phyloP scores from a whole-genome alignment of 2,888 invertebrate genomes.

The Erynnis tages region DNA sequence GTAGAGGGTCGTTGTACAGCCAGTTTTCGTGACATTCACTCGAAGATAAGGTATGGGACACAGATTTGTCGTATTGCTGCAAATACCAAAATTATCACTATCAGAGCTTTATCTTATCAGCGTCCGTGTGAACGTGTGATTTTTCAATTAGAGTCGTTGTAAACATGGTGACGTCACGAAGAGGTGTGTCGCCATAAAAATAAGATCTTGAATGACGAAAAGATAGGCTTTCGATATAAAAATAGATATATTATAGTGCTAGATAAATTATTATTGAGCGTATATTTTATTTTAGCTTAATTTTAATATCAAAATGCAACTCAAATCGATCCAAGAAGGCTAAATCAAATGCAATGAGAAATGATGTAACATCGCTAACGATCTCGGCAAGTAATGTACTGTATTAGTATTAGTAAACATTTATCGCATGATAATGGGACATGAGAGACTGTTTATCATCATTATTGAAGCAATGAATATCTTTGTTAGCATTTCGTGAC shows the following conservation, averaged over 20 bases:
- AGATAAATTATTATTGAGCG: too few relatives aligned
- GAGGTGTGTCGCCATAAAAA: slow-evolving; percentile 6
- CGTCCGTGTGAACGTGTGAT: background rate
- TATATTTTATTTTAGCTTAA: too few relatives aligned
- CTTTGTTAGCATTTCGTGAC: slow-evolving; percentile 10
- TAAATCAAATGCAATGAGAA: background rate
- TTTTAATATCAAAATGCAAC: too few relatives aligned
- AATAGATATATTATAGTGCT: too few relatives aligned
- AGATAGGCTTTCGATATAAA: too few relatives aligned
- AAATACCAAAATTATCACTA: background rate
- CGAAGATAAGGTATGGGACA: background rate
- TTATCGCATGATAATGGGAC: slow-evolving; percentile 9
- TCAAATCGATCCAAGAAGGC: too few relatives aligned
- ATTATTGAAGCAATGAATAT: background rate
- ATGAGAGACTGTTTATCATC: slow-evolving; percentile 19
- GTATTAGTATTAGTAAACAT: slow-evolving; percentile 6
- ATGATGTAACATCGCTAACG: too few relatives aligned
- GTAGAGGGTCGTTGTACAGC: too few relatives aligned
- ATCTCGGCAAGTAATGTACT: too few relatives aligned
- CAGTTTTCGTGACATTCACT: background rate
- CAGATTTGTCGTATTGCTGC: background rate
- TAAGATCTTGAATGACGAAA: too few relatives aligned
- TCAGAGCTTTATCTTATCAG: background rate
- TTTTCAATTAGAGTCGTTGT: background rate
- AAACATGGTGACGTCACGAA: background rate